Conservation (phyloP, 2,797 vertebrate genomes). For the Coregonus ussuriensis region DNA sequence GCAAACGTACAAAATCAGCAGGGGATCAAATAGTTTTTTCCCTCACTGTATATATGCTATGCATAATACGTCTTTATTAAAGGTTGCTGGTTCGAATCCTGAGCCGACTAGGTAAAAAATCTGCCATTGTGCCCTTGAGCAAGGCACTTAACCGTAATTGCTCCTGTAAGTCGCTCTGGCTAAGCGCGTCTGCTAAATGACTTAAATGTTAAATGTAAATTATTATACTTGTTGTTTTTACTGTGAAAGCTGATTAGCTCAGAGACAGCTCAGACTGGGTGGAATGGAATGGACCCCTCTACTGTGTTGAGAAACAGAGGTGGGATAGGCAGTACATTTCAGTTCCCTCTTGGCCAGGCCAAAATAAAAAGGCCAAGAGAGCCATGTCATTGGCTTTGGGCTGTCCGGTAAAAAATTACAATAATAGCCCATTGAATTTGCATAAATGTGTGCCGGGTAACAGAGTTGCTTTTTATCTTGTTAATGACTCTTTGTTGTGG, state of each 20-base stretch:
- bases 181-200: too few species aligned
- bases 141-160: too few species aligned
- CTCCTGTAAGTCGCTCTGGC: too few species aligned
- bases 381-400: constrained; percentile 34
- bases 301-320: not conserved
- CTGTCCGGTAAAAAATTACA: constrained; percentile 4
- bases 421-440: constrained; percentile 25
- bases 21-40: too few species aligned
- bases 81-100: too few species aligned
- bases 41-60: too few species aligned
- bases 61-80: not conserved
- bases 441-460: constrained; percentile 23
- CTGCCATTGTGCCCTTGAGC: too few species aligned
- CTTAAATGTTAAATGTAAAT: not conserved
- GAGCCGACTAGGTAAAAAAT: too few species aligned
- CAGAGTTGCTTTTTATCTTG: constrained; percentile 29
- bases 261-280: not conserved
- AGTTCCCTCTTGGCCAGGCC: constrained; percentile 22
- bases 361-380: constrained; percentile 30
- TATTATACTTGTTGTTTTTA: not conserved
- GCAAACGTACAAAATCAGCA: too few species aligned
- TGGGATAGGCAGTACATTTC: not conserved
- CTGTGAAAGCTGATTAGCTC: not conserved
- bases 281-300: not conserved
- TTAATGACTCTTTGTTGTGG: constrained; percentile 55